These are phyloP conservation scores for Larimichthys polyactis DNA, from an alignment of 2,113 vertebrate species.

Conservation along the genomic window DNA sequence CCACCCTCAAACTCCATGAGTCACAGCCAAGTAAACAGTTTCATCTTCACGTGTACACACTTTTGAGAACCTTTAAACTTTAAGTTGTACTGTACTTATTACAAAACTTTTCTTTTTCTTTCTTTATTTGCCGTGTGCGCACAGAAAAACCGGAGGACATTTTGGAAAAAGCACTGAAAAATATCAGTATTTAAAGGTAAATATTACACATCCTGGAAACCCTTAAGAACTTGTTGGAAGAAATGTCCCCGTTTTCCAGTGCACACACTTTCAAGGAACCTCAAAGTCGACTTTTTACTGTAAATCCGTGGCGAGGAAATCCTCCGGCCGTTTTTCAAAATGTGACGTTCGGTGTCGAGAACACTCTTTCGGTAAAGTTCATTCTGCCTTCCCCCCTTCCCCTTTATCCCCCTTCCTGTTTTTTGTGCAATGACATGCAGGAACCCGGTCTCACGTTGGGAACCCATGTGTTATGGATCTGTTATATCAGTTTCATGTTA, in stretches of 20 bases:
- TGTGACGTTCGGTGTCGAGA: constrained; percentile 41
- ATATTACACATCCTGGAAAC: background rate
- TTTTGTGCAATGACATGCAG: constrained; percentile 73
- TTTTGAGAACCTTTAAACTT: background rate
- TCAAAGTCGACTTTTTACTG: constrained; percentile 31
- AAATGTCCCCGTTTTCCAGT: background rate
- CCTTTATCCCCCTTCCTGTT: constrained; percentile 1
- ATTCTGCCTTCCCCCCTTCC: constrained; percentile 69
- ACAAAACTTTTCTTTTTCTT: background rate
- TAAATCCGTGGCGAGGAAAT: constrained; percentile 37
- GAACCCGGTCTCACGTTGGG: constrained; percentile 68
- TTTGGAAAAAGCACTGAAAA: background rate
- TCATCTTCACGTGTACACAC: background rate
- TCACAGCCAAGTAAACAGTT: constrained; percentile 10
- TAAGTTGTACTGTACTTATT: constrained; percentile 35
- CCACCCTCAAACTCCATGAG: background rate
- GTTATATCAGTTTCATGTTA: constrained; percentile 62
- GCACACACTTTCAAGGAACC: constrained; percentile 3
- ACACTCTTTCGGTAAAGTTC: constrained; percentile 83
- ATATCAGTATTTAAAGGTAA: constrained; percentile 1
- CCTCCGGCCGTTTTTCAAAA: constrained; percentile 15
- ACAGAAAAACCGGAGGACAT: background rate
- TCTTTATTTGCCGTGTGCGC: background rate
- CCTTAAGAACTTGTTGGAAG: background rate
- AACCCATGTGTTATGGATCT: constrained; percentile 63